A percentile compares a stretch with the other conserved stretches of the same genome.
Conservation (phyloP, 2,797 vertebrate species). For the Mus minutoides region DNA sequence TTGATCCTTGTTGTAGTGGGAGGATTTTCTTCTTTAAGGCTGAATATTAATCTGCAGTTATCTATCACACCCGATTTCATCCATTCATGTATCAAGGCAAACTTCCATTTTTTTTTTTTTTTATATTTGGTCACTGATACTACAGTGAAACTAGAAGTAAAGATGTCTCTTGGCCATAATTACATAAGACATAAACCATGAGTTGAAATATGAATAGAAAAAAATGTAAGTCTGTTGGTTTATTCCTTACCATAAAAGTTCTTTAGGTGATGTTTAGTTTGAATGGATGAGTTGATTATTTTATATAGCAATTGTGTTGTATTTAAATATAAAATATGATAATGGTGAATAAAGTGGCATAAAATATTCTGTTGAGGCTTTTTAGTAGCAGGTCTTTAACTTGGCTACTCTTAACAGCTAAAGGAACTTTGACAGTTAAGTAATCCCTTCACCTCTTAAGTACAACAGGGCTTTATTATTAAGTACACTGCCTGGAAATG, state of each 20-base stretch:
- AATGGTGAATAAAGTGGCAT: conserved; percentile 84
- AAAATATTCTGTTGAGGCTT: conserved; percentile 82
- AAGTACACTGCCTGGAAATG: conserved; percentile 88
- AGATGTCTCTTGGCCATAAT: neutral
- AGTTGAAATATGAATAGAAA: conserved; percentile 52
- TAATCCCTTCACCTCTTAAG: conserved; percentile 89
- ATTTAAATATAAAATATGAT: conserved; percentile 82
- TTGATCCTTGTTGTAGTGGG: neutral
- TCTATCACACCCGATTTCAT: neutral
- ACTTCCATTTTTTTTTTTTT: neutral
- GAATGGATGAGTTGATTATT: conserved; percentile 56
- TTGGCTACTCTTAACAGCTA: conserved; percentile 87
- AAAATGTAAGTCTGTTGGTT: neutral
- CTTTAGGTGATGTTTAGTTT: conserved; percentile 33
- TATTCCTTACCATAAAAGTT: conserved; percentile 44
- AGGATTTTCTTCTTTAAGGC: neutral
- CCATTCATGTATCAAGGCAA: neutral
- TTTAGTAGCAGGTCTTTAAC: conserved; percentile 86
- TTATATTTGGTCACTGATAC: neutral
- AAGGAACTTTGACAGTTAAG: conserved; percentile 88
- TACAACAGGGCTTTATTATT: conserved; percentile 90
- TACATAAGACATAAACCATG: neutral
- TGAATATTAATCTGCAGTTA: neutral
- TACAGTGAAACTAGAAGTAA: neutral
- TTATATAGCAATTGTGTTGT: neutral